Base-by-base conservation (phyloP, 2,113 vertebrate genomes). In the Coptodon rendalli region DNA sequence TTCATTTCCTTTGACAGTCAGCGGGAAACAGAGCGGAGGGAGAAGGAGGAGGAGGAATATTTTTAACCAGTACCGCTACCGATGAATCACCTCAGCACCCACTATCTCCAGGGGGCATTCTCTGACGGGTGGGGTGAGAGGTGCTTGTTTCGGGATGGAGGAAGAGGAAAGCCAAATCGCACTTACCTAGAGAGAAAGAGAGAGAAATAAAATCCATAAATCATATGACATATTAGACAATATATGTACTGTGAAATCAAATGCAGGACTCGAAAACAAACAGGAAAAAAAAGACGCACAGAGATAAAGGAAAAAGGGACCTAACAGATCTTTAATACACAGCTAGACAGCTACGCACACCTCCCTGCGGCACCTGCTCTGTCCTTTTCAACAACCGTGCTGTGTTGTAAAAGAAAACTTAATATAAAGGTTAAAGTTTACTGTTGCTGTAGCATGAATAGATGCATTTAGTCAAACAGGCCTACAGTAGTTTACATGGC, bases 131-230 rank as follows among this genome's bases (percentile, higher is more conserved):
- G 84, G 84, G 92, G 89, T 84, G 80, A 92, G 82, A 88, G 91
- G 88, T 87, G 92, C 80, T 83, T 87, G 91, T 86, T 94, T 94
- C 81, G 22, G 86, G 88, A 90, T 87, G 91, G 87, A 90, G 52
- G 86, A 86, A 85, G 93, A 85, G 84, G 90, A 92, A 88, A 92
- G 81, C 78, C 91, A 85, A 87, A 84, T 82, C 79, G 85, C 87
- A 96, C 96, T 97, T 96, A 97, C 96, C 96, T 96, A 95, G 76
- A 94, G 36, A 88, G 79, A 92, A 61, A 94, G 1, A 91, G 22
- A 86, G 43, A 86, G 45, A 87, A 17, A 88, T 9, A 82, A 81
- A 82, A 56, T n/a, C 43, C 3, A 80, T 90, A 82, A 93, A 89
- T 87, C 53, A 91, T 27, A 13, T 80, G 91, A 79, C 63, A 61